A percentile compares a stretch with the other conserved stretches of the same genome.
phyloP scores from a whole-genome alignment of 2,797 vertebrate genomes.

The Eutrigla gurnardus region DNA sequence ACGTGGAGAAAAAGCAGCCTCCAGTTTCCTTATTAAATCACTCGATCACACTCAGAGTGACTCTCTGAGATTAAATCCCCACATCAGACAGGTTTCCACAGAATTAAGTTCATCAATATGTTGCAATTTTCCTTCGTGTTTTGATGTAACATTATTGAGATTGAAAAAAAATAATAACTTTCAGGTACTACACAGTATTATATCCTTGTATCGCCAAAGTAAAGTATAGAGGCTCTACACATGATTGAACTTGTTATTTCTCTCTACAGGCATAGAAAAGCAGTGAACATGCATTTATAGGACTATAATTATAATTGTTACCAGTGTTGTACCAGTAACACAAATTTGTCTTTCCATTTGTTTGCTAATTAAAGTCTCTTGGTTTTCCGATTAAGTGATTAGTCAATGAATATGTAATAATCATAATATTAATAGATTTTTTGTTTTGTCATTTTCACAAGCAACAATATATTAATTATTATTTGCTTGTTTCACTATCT shows the following conservation, averaged over 20 bases:
- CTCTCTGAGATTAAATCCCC: slow-evolving; percentile 31
- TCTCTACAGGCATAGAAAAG: background rate
- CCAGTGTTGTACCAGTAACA: background rate
- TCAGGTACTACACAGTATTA: slow-evolving; percentile 1
- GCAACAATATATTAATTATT: no score
- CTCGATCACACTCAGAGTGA: slow-evolving; percentile 42
- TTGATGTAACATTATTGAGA: background rate
- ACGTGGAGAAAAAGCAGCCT: slow-evolving; percentile 24
- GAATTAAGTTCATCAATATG: slow-evolving; percentile 31
- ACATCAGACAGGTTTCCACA: slow-evolving; percentile 37
- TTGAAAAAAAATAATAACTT: slow-evolving; percentile 2
- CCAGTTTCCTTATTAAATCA: slow-evolving; percentile 49
- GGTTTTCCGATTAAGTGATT: background rate
- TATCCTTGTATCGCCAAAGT: background rate
- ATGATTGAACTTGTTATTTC: slow-evolving; percentile 5
- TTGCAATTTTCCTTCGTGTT: slow-evolving; percentile 8
- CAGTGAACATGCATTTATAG: background rate
- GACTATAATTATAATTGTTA: background rate
- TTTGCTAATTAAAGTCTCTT: background rate
- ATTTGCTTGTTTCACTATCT: background rate
- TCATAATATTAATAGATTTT: background rate
- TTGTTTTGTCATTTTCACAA: background rate
- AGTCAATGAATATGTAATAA: background rate
- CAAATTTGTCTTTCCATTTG: background rate
- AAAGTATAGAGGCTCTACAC: background rate